These are phyloP conservation scores for Apogon talboti DNA, from an alignment of 2,797 vertebrate genomes.

Conservation along the genomic window DNA sequence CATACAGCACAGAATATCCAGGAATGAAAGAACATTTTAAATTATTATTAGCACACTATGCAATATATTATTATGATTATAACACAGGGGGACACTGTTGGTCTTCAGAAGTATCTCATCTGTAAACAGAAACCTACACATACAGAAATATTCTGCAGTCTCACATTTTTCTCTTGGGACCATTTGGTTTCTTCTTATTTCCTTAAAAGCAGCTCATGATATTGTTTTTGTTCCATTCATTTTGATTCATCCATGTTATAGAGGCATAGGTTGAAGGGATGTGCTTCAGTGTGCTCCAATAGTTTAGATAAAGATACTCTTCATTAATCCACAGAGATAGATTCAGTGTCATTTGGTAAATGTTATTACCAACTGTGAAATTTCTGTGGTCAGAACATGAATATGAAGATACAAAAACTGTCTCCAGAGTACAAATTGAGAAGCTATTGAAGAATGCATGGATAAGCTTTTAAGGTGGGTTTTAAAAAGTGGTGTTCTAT, in stretches of 20 bases:
- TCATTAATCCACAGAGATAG: too few species aligned
- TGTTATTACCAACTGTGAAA: too few species aligned
- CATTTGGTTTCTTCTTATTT: conserved; percentile 2
- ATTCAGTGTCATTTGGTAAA: too few species aligned
- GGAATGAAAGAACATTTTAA: neutral
- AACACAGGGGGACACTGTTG: neutral
- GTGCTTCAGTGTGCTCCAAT: too few species aligned
- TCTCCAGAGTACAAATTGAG: too few species aligned
- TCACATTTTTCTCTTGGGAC: neutral
- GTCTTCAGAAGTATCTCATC: neutral
- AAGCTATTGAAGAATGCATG: too few species aligned
- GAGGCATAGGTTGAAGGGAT: too few species aligned
- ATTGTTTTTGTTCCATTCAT: neutral
- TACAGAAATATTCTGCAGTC: neutral
- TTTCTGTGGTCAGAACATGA: too few species aligned
- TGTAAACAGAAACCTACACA: neutral
- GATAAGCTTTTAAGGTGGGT: too few species aligned
- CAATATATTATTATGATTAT: neutral
- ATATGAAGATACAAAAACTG: too few species aligned
- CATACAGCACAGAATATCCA: conserved; percentile 1
- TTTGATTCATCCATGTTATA: neutral
- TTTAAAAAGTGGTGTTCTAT: too few species aligned
- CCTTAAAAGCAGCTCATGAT: neutral
- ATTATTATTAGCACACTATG: neutral
- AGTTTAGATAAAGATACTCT: too few species aligned